These are phyloP conservation scores for Etheostoma perlongum DNA, from an alignment of 2,797 vertebrate species.

Conservation along the genomic window DNA sequence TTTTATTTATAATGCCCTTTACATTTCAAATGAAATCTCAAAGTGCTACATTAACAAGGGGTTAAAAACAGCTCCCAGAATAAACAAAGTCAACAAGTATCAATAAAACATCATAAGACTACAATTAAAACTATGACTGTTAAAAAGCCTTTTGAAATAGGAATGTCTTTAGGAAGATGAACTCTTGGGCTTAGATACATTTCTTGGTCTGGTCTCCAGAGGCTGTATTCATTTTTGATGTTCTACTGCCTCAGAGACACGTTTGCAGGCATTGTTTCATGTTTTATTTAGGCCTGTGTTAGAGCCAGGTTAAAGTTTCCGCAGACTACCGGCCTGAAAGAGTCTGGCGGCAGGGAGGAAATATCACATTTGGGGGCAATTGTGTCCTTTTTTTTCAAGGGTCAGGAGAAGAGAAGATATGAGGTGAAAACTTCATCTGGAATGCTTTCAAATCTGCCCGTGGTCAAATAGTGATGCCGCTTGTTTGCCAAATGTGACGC, in stretches of 20 bases:
- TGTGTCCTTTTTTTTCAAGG: slow-evolving; percentile 59
- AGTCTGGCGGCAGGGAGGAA: slow-evolving; percentile 61
- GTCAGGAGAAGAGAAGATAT: slow-evolving; percentile 44
- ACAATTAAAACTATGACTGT: too few species aligned
- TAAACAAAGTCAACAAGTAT: too few species aligned
- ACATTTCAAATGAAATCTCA: too few species aligned
- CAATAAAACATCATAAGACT: too few species aligned
- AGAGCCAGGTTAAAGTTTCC: slow-evolving; percentile 81
- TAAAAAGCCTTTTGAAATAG: too few species aligned
- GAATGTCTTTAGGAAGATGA: slow-evolving; percentile 55
- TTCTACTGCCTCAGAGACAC: slow-evolving; percentile 74
- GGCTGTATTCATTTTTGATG: slow-evolving; percentile 85
- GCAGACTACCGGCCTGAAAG: slow-evolving; percentile 59
- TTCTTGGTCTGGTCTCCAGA: slow-evolving; percentile 77
- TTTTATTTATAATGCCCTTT: too few species aligned
- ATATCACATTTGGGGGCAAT: slow-evolving; percentile 68
- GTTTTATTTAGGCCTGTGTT: slow-evolving; percentile 84
- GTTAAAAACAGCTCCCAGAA: too few species aligned
- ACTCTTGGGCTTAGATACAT: slow-evolving; percentile 80
- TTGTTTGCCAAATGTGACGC: slow-evolving; percentile 21
- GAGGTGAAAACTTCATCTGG: slow-evolving; percentile 20
- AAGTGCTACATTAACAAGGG: too few species aligned
- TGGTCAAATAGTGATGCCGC: not conserved
- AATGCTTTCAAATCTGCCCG: slow-evolving; percentile 1
- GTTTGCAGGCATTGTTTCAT: slow-evolving; percentile 84